Conservation (phyloP, 2,888 invertebrate genomes). For the Marasmarcha lunaedactyla region DNA sequence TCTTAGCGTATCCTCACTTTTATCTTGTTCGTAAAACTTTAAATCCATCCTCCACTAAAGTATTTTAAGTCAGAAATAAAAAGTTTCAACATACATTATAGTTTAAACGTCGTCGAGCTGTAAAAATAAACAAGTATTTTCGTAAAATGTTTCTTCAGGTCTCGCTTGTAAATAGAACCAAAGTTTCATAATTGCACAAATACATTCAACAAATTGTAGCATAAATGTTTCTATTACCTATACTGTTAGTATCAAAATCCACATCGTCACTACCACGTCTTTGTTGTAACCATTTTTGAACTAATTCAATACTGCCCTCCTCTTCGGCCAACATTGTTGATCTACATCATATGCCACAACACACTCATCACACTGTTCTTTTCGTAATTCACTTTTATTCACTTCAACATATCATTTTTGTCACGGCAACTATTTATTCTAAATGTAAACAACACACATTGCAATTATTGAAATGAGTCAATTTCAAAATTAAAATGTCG, state of each 20-base stretch:
- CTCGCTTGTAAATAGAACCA: too few species aligned
- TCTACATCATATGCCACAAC: conserved; percentile 31
- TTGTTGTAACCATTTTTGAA: conserved; percentile 54
- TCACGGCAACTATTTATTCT: conserved; percentile 8
- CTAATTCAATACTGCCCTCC: conserved; percentile 59
- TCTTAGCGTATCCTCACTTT: too few species aligned
- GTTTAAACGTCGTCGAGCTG: too few species aligned
- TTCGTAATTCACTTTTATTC: neutral
- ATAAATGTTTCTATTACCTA: neutral
- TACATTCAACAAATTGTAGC: too few species aligned
- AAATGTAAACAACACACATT: conserved; percentile 5
- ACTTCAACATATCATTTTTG: neutral
- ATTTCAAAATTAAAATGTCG: conserved; percentile 19
- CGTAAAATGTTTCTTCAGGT: too few species aligned
- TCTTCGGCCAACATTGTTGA: conserved; percentile 59
- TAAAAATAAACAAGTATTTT: too few species aligned
- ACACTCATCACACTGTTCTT: neutral
- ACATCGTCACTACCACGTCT: conserved; percentile 45
- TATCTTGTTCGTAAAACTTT: too few species aligned
- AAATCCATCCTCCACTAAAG: too few species aligned
- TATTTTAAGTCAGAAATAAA: too few species aligned
- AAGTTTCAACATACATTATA: too few species aligned
- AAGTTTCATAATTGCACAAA: too few species aligned
- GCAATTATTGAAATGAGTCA: conserved; percentile 2
- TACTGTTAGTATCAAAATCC: conserved; percentile 17